Evolutionary conservation across 2,113 vertebrate genomes (phyloP).

Genomic region (Mastomys natalensis): DNA sequence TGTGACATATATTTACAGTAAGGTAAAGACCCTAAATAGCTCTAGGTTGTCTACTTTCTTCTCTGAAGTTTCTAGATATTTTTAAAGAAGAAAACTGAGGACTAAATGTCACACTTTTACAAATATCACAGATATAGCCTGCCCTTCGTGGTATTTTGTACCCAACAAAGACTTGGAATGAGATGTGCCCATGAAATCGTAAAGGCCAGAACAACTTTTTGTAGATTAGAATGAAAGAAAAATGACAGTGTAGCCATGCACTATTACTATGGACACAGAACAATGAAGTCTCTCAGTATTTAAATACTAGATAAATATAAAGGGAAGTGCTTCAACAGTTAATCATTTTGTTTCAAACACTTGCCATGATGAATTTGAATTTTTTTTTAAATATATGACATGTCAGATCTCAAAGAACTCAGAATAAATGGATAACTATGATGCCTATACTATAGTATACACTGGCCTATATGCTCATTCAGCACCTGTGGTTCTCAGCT

Average conservation of each 20-base stretch:
- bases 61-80: background rate
- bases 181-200: background rate
- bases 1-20: background rate
- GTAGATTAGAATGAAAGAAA: slow-evolving; percentile 34
- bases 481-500: background rate
- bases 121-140: background rate
- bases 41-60: background rate
- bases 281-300: background rate
- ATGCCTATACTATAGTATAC: background rate
- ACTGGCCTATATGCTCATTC: background rate
- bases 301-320: background rate
- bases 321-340: background rate
- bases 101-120: background rate
- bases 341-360: background rate
- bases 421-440: background rate
- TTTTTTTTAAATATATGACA: background rate
- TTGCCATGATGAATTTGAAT: background rate
- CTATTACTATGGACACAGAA: background rate
- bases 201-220: slow-evolving; percentile 26
- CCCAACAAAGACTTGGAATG: background rate
- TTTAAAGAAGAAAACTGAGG: background rate
- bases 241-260: background rate
- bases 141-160: background rate
- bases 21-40: slow-evolving; percentile 20
- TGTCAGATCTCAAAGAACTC: background rate